Conservation (phyloP, 1,140 invertebrate species). For the Eulimnadia texana region DNA sequence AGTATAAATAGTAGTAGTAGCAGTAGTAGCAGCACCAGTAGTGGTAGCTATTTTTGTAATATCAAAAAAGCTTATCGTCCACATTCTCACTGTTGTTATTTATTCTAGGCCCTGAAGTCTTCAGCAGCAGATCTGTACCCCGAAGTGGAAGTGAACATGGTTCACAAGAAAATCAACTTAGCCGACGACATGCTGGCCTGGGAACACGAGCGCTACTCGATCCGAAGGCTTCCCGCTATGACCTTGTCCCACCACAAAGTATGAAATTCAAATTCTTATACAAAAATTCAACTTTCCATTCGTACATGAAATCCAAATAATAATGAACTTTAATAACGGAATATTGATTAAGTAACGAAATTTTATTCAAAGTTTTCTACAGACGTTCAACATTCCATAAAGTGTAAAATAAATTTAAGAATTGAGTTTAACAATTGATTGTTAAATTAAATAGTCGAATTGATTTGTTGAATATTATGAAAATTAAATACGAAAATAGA, state of each 20-base stretch:
- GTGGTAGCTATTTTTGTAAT: too few species aligned
- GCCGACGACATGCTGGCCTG: conserved; percentile 82
- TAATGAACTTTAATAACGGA: neutral
- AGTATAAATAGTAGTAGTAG: too few species aligned
- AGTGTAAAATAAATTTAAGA: too few species aligned
- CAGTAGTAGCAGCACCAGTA: too few species aligned
- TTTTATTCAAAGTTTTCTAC: too few species aligned
- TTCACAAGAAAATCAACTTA: conserved; percentile 97
- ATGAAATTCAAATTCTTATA: conserved; percentile 6
- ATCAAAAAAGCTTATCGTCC: too few species aligned
- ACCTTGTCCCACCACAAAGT: conserved; percentile 67
- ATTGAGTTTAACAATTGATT: too few species aligned
- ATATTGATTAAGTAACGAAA: conserved; percentile 5
- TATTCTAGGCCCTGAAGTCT: conserved; percentile 37
- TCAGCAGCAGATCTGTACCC: conserved; percentile 34
- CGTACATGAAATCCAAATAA: neutral
- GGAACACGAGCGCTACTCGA: conserved; percentile 95
- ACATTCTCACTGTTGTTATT: neutral
- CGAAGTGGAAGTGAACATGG: conserved; percentile 49
- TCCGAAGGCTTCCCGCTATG: conserved; percentile 75
- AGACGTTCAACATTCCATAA: too few species aligned
- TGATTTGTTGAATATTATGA: neutral
- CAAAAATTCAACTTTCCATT: neutral
- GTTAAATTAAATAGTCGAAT: too few species aligned
- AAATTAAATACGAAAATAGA: too few species aligned